Evolutionary conservation across 2,797 vertebrate species (phyloP), one percentile per base, ranked within the genome.

Genomic region (Bradypodion pumilum): DNA sequence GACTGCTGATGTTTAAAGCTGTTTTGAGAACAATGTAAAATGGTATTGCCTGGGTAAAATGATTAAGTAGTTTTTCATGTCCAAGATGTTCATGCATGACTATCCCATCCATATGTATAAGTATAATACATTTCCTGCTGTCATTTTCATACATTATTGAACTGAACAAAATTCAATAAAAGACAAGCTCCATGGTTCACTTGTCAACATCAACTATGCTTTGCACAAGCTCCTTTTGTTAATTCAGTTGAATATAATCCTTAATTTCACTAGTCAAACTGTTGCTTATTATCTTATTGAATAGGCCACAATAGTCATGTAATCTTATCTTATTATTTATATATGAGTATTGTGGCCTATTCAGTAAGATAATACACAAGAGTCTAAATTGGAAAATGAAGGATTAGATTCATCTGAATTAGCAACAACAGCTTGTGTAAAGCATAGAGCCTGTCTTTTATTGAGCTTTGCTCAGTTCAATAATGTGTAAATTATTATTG

Each of bases 111-210:
- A 87, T 93, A 91, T 89, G 74, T 65, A 89, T 88, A 89, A 86
- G 62, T 82, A 85, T 89, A 89, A 88, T 87, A 83, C 70, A 78
- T 90, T 92, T 93, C 82, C 72, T 87, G 63, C 73, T 91, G 85
- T 82, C 87, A 89, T 88, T 94, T 91, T 92, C 82, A 88, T 91
- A 84, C 70, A 87, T 92, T 90, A 91, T 91, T 91, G 86, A 92
- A 84, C 78, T 73, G 82, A 92, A 88, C 52, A 87, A 91, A 93
- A 91, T 88, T 88, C 90, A 91, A 81, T 92, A 85, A 91, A 92
- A 88, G 27, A 68, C 52, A 81, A 82, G 46, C 62, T 90, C 79
- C 63, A 35, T 37, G 89, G 85, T 85, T 87, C 87, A 80, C 78
- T 89, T 90, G 89, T 89, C 87, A 85, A 63, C 82, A 88, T 85